These are phyloP conservation scores for Coelopa pilipes DNA, from an alignment of 2,888 invertebrate species.

Conservation along the genomic window DNA sequence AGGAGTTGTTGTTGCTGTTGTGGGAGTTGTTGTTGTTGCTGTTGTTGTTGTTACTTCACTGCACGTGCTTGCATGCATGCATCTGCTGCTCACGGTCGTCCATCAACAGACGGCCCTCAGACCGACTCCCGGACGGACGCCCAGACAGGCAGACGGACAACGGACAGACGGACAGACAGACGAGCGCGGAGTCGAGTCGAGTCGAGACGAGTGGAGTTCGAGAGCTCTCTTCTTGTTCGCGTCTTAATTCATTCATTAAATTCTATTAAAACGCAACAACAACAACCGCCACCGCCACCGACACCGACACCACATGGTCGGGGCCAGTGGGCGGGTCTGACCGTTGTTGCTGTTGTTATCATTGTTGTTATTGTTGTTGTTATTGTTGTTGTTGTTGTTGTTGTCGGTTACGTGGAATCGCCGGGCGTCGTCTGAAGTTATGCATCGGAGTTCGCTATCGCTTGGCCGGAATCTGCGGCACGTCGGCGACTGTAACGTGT, in stretches of 20 bases:
- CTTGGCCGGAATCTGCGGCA: too few relatives aligned
- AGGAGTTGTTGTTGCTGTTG: neutral
- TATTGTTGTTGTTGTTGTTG: neutral
- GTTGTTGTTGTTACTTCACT: neutral
- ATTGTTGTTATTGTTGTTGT: neutral
- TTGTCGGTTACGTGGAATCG: neutral
- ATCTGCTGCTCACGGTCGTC: neutral
- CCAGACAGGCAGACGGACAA: neutral
- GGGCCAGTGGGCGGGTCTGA: neutral
- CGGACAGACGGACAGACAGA: constrained; percentile 1
- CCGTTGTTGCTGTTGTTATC: neutral
- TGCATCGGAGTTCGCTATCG: too few relatives aligned
- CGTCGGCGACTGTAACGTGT: too few relatives aligned
- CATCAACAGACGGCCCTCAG: neutral
- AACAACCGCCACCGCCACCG: neutral
- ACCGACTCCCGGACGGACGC: neutral
- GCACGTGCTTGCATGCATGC: neutral
- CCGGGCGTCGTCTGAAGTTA: neutral
- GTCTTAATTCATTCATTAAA: too few relatives aligned
- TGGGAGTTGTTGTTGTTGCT: neutral
- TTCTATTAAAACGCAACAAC: neutral
- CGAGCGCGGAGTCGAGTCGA: too few relatives aligned
- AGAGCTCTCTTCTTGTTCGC: neutral
- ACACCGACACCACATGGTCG: neutral
- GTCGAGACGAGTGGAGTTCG: neutral